A percentile compares a stretch with the other conserved stretches of the same genome.
These are phyloP conservation scores for Phycodurus eques DNA, from an alignment of 2,113 vertebrate species.

Conservation along the genomic window DNA sequence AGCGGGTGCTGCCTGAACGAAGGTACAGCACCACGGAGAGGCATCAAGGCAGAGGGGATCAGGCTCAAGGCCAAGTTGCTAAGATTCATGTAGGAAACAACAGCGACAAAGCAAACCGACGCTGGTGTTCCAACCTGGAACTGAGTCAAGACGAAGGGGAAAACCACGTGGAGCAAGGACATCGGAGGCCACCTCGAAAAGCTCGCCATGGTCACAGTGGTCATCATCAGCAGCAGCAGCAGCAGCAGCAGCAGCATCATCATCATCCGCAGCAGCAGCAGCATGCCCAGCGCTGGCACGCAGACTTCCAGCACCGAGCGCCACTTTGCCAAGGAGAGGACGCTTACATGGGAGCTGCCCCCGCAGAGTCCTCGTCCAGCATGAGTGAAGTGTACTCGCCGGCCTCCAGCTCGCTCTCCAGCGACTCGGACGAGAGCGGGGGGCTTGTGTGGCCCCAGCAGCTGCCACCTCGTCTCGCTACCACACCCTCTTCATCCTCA, in stretches of 20 bases:
- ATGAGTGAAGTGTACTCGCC: conserved; percentile 81
- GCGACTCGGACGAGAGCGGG: conserved; percentile 84
- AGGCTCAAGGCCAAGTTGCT: conserved; percentile 37
- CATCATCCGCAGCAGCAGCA: conserved; percentile 38
- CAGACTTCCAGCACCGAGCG: conserved; percentile 59
- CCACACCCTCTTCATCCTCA: conserved; percentile 68
- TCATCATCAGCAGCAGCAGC: conserved; percentile 8
- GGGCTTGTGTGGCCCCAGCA: conserved; percentile 92
- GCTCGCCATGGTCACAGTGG: conserved; percentile 41
- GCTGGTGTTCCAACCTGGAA: conserved; percentile 85
- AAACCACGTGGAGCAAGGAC: conserved; percentile 35
- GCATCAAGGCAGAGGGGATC: conserved; percentile 40
- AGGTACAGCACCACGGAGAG: conserved; percentile 78
- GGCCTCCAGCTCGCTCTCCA: conserved; percentile 80
- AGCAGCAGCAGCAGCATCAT: conserved; percentile 22
- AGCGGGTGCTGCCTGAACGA: conserved; percentile 63
- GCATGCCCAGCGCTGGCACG: conserved; percentile 40
- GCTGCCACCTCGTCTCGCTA: conserved; percentile 74
- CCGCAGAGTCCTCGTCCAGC: conserved; percentile 76
- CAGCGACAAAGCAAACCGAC: conserved; percentile 54
- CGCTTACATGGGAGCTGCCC: conserved; percentile 34
- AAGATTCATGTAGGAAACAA: conserved; percentile 44
- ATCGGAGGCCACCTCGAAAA: conserved; percentile 38
- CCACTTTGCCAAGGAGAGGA: conserved; percentile 62
- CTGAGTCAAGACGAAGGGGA: conserved; percentile 78